A percentile compares a stretch with the other conserved stretches of the same genome.
These are phyloP conservation scores for Eurypyga helias DNA, from an alignment of 2,113 vertebrate species.

Conservation along the genomic window DNA sequence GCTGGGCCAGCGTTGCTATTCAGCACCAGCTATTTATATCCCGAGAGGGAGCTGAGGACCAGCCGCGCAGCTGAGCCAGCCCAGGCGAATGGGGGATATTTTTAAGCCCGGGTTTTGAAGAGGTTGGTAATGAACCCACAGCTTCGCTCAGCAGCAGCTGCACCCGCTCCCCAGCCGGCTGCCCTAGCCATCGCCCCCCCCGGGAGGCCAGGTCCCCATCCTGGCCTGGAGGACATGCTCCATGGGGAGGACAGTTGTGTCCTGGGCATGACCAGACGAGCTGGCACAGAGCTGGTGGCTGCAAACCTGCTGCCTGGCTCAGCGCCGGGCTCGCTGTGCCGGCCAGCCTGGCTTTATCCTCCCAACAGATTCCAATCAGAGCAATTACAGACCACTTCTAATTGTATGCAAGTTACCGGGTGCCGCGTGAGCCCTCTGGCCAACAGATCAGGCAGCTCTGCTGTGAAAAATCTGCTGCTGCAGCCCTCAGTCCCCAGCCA, in stretches of 20 bases:
- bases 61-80: constrained; percentile 52
- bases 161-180: not conserved
- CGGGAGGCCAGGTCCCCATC: fast-evolving
- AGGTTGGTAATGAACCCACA: constrained; percentile 22
- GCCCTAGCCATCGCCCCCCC: not conserved
- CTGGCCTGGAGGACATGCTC: not conserved
- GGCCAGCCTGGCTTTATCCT: not conserved
- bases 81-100: not conserved
- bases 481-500: not conserved
- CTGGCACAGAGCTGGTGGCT: not conserved
- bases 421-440: not conserved
- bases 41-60: constrained; percentile 32
- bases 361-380: fast-evolving
- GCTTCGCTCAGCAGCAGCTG: constrained; percentile 33
- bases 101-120: constrained; percentile 31
- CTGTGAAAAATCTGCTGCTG: not conserved
- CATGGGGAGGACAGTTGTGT: fast-evolving
- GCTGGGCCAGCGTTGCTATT: constrained; percentile 35
- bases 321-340: fast-evolving
- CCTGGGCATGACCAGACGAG: fast-evolving
- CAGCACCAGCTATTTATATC: constrained; percentile 38
- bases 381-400: not conserved
- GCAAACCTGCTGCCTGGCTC: not conserved
- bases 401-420: not conserved
- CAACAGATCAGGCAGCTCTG: not conserved